Evolutionary conservation across 2,888 invertebrate species (phyloP).

Genomic region (Nebria salina): DNA sequence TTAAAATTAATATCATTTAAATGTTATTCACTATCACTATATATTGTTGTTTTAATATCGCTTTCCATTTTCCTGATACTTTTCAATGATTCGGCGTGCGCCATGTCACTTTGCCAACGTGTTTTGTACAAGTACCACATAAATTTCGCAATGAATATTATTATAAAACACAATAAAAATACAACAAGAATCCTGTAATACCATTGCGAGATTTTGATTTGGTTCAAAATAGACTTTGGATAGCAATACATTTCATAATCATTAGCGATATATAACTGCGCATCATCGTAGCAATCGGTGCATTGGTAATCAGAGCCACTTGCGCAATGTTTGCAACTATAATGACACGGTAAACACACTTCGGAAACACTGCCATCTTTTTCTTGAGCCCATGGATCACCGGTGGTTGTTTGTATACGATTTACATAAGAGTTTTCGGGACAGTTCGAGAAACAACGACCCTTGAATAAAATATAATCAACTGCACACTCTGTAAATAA

Average conservation of each 20-base stretch:
- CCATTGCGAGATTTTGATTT: slow-evolving; percentile 50
- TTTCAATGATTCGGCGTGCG: slow-evolving; percentile 52
- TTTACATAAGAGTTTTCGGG: slow-evolving; percentile 55
- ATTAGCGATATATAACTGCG: slow-evolving; percentile 64
- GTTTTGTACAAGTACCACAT: slow-evolving; percentile 48
- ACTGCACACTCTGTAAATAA: slow-evolving; percentile 73
- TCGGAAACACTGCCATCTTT: slow-evolving; percentile 45
- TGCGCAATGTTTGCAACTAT: slow-evolving; percentile 75
- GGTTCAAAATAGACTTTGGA: slow-evolving; percentile 51
- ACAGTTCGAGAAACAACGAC: slow-evolving; percentile 70
- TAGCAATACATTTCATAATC: slow-evolving; percentile 59
- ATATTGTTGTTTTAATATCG: slow-evolving; percentile 56
- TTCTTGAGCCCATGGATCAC: slow-evolving; percentile 43
- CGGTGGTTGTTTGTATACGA: slow-evolving; percentile 49
- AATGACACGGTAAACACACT: slow-evolving; percentile 76
- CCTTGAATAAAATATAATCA: slow-evolving; percentile 70
- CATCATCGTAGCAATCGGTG: slow-evolving; percentile 73
- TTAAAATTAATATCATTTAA: background rate
- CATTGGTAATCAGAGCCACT: slow-evolving; percentile 78
- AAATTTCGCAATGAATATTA: slow-evolving; percentile 50
- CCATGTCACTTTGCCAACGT: slow-evolving; percentile 47
- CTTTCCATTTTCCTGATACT: slow-evolving; percentile 56
- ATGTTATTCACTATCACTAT: slow-evolving; percentile 55
- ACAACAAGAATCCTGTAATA: slow-evolving; percentile 43
- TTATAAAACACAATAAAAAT: slow-evolving; percentile 40